These are phyloP conservation scores for Caretta caretta DNA, from an alignment of 2,113 vertebrate genomes.

Conservation along the genomic window DNA sequence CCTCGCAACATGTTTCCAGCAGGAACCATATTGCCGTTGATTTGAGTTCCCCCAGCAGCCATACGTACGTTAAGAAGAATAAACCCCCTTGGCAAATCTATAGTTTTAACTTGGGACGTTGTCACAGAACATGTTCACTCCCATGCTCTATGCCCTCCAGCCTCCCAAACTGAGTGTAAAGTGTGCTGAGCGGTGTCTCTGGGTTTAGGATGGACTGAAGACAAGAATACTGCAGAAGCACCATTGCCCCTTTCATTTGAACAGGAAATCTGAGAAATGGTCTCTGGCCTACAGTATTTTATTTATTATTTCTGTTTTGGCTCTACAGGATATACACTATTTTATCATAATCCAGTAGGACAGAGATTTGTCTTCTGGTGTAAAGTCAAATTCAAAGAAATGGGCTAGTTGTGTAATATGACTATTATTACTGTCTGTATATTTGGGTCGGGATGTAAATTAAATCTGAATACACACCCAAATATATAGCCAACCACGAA, in stretches of 20 bases:
- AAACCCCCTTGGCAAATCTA: background rate
- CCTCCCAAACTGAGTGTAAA: background rate
- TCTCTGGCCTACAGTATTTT: rapidly evolving
- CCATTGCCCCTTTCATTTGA: background rate
- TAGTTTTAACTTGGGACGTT: background rate
- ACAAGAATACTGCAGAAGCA: background rate
- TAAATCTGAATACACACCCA: background rate
- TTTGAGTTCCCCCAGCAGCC: background rate
- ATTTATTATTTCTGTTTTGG: background rate
- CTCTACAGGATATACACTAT: background rate
- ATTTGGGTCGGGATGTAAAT: background rate
- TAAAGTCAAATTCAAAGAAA: background rate
- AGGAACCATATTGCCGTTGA: background rate
- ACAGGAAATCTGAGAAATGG: background rate
- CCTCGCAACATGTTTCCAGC: background rate
- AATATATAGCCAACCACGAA: background rate
- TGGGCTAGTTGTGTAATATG: background rate
- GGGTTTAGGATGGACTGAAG: rapidly evolving
- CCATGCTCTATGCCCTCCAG: background rate
- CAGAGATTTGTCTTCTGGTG: background rate
- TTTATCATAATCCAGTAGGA: background rate
- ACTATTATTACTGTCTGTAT: background rate
- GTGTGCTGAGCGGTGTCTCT: background rate
- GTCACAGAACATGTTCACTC: background rate
- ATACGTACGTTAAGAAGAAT: background rate